These are phyloP conservation scores for Bombus superbus DNA, from an alignment of 1,140 invertebrate species.

Conservation along the genomic window DNA sequence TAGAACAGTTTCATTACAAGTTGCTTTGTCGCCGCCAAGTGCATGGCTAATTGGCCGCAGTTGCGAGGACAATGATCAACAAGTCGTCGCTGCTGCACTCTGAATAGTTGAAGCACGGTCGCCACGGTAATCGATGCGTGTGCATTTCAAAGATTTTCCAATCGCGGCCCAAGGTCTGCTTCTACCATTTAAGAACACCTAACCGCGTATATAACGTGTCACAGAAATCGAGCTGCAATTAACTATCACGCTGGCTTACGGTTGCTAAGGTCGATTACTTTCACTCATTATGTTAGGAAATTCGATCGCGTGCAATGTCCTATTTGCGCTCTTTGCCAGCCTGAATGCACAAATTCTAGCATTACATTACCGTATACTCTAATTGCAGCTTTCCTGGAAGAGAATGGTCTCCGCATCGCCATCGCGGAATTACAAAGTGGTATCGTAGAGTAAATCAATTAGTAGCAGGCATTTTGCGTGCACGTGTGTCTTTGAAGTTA, in stretches of 20 bases:
- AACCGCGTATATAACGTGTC: slow-evolving; percentile 20
- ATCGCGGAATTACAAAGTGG: no score
- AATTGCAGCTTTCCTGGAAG: no score
- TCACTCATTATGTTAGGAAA: slow-evolving; percentile 66
- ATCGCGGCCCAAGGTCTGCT: slow-evolving; percentile 65
- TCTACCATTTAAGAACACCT: slow-evolving; percentile 60
- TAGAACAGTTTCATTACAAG: slow-evolving; percentile 3
- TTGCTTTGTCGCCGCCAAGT: neutral
- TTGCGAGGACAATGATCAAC: slow-evolving; percentile 21
- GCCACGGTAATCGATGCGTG: slow-evolving; percentile 39
- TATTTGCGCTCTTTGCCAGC: neutral
- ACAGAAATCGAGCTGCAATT: slow-evolving; percentile 61
- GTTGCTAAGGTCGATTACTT: slow-evolving; percentile 73
- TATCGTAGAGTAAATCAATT: no score
- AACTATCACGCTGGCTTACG: slow-evolving; percentile 48
- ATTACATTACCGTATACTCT: neutral
- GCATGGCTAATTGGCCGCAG: slow-evolving; percentile 11
- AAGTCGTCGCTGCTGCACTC: neutral
- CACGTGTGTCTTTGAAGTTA: no score
- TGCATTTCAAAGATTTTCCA: slow-evolving; percentile 61
- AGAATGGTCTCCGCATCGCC: no score
- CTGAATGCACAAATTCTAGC: neutral
- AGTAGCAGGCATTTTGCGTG: no score
- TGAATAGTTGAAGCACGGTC: neutral
- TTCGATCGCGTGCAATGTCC: slow-evolving; percentile 45